Base-by-base conservation (phyloP, 2,888 invertebrate genomes). In the Ceriagrion tenellum region DNA sequence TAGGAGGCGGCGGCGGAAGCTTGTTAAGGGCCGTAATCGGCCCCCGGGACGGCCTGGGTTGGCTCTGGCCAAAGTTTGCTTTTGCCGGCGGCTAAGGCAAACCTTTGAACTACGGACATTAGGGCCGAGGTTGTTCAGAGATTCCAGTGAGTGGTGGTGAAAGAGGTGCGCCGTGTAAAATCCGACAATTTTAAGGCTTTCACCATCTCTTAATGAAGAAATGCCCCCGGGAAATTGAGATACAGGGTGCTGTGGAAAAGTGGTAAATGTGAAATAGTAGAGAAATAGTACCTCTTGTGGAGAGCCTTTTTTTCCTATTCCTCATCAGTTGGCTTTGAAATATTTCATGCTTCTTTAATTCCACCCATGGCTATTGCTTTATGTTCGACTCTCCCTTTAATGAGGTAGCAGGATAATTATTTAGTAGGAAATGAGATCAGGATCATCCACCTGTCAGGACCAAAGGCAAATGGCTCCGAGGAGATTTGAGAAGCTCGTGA, bases 31-130 rank as follows among this genome's bases (percentile, higher is more conserved):
- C 35, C 26, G 81, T 81, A 81, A 81, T 81, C 81, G 81, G 35
- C 81, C 81, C 30, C 30, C 4, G 35, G 81, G 81, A 81, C 81
- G 81, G 81, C 81, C 35, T 35, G 81, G 30, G 81, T 26, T 18
- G 81, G 81, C 81, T 59, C 30, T 35, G 30, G 35, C 81, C 26
- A 81, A 47, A 69, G 93, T 93, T 93, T 93, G 74, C 93, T 40
- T 93, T 93, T 63, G 47, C 47, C 93, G 35, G 35, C 30, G 69
- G 69, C n/a, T n/a, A 69, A 69, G 81, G 81, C 35, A 69, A 93
- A 93, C 63, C 93, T 69, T 69, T 93, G 63, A 93, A 93, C 93
- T 93, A 40, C 93, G n/a, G 69, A 47, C 93, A 93, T 93, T 93
- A 93, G 69, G 69, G 93, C 47, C 69, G 93, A 74, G 93, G 40